Evolutionary conservation across 1,140 invertebrate species (phyloP).

Genomic region (Tyrophagus putrescentiae): DNA sequence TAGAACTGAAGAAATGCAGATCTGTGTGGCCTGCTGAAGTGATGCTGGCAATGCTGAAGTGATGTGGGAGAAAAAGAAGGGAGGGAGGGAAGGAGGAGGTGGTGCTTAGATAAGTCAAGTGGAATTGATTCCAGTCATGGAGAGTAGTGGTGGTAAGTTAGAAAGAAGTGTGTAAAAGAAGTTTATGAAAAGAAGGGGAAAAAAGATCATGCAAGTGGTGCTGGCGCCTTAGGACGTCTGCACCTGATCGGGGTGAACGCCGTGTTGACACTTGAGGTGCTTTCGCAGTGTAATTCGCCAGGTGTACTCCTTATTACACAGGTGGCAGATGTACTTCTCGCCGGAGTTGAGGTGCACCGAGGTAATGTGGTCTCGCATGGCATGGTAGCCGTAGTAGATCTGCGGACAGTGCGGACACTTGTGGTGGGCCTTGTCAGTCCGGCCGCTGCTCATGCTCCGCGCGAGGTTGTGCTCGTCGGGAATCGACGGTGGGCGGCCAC

Average conservation of each 20-base stretch:
- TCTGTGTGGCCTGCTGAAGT: too few species aligned
- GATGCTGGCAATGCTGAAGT: too few species aligned
- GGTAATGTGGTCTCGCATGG: conserved; percentile 25
- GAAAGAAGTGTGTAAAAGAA: too few species aligned
- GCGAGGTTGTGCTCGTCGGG: conserved; percentile 5
- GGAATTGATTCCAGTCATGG: too few species aligned
- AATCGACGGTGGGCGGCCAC: conserved; percentile 16
- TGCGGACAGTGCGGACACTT: conserved; percentile 24
- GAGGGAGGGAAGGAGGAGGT: too few species aligned
- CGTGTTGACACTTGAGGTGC: conserved; percentile 20
- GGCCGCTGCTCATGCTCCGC: not conserved
- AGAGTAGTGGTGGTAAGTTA: too few species aligned
- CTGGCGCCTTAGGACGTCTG: too few species aligned
- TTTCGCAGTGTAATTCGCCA: conserved; percentile 27
- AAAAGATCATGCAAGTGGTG: too few species aligned
- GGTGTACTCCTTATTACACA: conserved; percentile 29
- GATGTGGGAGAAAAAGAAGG: too few species aligned
- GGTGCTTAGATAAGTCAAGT: too few species aligned
- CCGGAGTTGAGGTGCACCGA: conserved; percentile 28
- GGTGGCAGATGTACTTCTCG: conserved; percentile 27
- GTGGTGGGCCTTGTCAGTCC: conserved; percentile 7
- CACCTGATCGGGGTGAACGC: conserved; percentile 18
- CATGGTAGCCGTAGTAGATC: conserved; percentile 23
- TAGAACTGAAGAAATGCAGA: too few species aligned
- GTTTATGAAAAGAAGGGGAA: too few species aligned